phyloP scores from a whole-genome alignment of 2,797 vertebrate genomes.

The Pangasius macronema region DNA sequence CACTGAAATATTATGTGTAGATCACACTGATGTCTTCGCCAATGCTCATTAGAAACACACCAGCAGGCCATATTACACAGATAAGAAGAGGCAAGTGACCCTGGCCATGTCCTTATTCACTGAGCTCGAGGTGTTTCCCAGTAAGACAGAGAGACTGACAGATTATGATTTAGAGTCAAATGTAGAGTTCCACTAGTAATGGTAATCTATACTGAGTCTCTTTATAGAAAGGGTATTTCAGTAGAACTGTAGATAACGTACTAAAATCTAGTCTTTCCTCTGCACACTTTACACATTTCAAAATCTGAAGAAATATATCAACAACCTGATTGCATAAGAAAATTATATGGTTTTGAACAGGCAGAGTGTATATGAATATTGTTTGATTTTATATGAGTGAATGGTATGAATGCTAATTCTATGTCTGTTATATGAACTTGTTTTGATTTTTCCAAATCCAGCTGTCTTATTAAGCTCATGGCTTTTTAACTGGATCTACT shows the following conservation, averaged over 20 bases:
- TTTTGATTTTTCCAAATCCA: background rate
- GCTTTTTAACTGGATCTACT: background rate
- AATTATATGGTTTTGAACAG: background rate
- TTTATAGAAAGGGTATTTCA: background rate
- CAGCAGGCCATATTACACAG: constrained; percentile 2
- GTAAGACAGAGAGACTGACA: background rate
- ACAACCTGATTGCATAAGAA: background rate
- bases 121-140: constrained; percentile 16
- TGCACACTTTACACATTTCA: background rate
- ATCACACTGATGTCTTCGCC: background rate
- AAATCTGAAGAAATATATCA: too few species aligned
- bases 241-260: background rate
- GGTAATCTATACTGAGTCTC: background rate
- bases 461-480: constrained; percentile 4
- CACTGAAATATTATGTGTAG: background rate
- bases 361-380: background rate
- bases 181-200: background rate
- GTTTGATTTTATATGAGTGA: background rate
- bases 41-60: constrained; percentile 9
- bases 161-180: background rate
- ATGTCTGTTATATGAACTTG: background rate
- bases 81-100: constrained; percentile 31
- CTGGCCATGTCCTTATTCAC: constrained; percentile 19
- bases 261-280: background rate
- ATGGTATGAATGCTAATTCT: background rate